Evolutionary conservation across 2,888 invertebrate species (phyloP).

Genomic region (Trissoscelio sp.): DNA sequence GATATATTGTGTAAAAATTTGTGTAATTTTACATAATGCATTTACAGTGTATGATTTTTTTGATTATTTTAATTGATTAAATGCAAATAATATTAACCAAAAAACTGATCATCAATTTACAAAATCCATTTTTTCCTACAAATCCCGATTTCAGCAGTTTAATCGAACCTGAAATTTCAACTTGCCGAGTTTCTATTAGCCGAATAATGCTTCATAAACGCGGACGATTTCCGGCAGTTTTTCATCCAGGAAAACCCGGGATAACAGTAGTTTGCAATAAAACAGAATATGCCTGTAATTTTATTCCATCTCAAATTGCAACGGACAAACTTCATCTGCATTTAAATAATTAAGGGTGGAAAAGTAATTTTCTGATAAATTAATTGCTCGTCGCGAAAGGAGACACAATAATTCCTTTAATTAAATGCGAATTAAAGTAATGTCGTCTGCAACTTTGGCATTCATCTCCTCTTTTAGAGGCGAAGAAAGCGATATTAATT

Average conservation of each 20-base stretch:
- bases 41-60: too few species aligned
- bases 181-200: background rate
- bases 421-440: background rate
- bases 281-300: background rate
- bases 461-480: too few species aligned
- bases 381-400: background rate
- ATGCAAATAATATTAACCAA: too few species aligned
- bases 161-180: background rate
- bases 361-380: background rate
- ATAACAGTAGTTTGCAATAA: too few species aligned
- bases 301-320: too few species aligned
- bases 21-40: too few species aligned
- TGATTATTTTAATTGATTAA: too few species aligned
- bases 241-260: background rate
- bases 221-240: background rate
- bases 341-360: conserved; percentile 1
- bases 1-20: too few species aligned
- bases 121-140: background rate
- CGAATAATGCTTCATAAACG: background rate
- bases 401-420: conserved; percentile 5
- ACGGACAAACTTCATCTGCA: background rate
- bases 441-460: background rate
- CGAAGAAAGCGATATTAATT: background rate
- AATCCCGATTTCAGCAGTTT: background rate
- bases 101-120: background rate